Percentiles rank a stretch among this genome's conserved stretches.
These are phyloP conservation scores for Stenchaetothrips biformis DNA, from an alignment of 2,888 invertebrate species.

Conservation along the genomic window DNA sequence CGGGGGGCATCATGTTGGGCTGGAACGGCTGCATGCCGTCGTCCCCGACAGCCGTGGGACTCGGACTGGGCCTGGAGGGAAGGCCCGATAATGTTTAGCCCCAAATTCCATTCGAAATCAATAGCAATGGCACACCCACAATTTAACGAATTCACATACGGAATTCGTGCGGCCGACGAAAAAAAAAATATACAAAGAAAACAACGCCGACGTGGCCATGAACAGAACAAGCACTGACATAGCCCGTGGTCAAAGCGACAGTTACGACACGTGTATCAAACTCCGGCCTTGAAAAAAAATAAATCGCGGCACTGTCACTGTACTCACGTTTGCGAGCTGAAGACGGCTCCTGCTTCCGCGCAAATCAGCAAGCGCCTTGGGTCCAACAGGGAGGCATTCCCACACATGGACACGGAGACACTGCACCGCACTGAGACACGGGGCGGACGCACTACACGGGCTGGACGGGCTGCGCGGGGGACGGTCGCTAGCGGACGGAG, in stretches of 20 bases:
- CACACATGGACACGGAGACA: neutral
- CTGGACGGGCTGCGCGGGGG: neutral
- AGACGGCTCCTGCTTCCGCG: neutral
- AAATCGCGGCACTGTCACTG: neutral
- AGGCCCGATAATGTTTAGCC: too few relatives aligned
- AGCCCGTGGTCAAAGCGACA: too few relatives aligned
- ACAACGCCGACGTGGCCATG: too few relatives aligned
- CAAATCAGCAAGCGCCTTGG: neutral
- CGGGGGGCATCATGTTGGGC: constrained; percentile 36
- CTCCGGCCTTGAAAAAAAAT: too few relatives aligned
- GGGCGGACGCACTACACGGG: neutral
- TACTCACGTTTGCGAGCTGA: constrained; percentile 5
- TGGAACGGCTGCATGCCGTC: constrained; percentile 37
- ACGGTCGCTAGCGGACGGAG: neutral
- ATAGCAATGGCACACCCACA: too few relatives aligned
- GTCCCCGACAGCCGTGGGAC: constrained; percentile 27
- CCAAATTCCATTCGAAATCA: too few relatives aligned
- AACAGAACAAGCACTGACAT: too few relatives aligned
- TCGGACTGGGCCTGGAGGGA: constrained; percentile 20
- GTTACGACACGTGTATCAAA: too few relatives aligned
- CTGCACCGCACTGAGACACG: neutral
- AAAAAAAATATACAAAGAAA: too few relatives aligned
- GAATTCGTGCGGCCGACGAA: too few relatives aligned
- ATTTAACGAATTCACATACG: too few relatives aligned
- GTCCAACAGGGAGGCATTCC: neutral